Evolutionary conservation across 2,888 invertebrate species (phyloP).

Genomic region (Caenorhabditis imperialis): DNA sequence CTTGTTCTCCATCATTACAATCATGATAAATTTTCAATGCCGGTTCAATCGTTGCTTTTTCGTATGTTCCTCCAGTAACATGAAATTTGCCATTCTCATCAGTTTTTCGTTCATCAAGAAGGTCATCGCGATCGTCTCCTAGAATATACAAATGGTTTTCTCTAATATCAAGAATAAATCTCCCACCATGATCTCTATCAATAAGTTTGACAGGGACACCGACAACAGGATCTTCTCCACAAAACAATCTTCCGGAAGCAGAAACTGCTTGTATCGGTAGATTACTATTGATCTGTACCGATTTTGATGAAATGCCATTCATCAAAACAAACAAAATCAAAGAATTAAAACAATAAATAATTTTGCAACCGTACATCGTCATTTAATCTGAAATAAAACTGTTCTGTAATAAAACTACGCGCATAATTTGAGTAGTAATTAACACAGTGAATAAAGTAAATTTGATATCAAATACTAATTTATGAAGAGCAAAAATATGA

Average conservation of each 20-base stretch:
- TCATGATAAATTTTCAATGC: slow-evolving; percentile 60
- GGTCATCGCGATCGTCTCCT: slow-evolving; percentile 50
- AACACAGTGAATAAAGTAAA: no score
- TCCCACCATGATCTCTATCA: slow-evolving; percentile 43
- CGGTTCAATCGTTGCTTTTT: slow-evolving; percentile 43
- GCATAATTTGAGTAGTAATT: no score
- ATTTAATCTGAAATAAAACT: no score
- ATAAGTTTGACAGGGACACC: slow-evolving; percentile 50
- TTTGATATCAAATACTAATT: no score
- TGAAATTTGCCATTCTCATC: slow-evolving; percentile 54
- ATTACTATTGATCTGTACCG: not conserved
- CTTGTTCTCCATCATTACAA: slow-evolving; percentile 53
- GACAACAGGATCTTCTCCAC: slow-evolving; percentile 36
- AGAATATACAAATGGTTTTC: slow-evolving; percentile 2
- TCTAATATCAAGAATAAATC: no score
- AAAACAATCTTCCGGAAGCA: slow-evolving; percentile 41
- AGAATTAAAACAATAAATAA: not conserved
- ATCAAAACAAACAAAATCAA: not conserved
- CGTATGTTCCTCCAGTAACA: slow-evolving; percentile 52
- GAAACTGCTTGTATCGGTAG: slow-evolving; percentile 52
- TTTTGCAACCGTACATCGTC: no score
- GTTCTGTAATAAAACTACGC: no score
- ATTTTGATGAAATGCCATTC: not conserved
- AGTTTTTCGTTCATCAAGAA: slow-evolving; percentile 50
- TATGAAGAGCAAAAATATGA: no score